A percentile compares a stretch with the other conserved stretches of the same genome.
Conservation (phyloP, 2,888 invertebrate species). For the Aphodius sticticus region DNA sequence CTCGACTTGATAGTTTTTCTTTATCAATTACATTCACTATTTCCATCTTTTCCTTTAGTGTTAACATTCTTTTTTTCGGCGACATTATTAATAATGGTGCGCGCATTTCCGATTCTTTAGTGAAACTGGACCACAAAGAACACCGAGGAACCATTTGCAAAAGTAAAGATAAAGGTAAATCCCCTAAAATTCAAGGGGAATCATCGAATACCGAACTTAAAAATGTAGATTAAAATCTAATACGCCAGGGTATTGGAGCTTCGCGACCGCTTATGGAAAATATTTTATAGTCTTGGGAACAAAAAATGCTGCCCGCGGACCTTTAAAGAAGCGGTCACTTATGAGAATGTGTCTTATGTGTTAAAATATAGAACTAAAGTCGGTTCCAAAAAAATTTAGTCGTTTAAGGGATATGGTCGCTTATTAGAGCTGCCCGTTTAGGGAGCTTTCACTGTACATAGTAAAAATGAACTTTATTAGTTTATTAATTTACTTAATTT, state of each 20-base stretch:
- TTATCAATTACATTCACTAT: slow-evolving; percentile 22
- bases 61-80: neutral
- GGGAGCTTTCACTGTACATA: neutral
- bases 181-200: neutral
- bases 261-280: neutral
- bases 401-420: neutral
- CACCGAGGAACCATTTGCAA: neutral
- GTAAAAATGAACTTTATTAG: too few species aligned
- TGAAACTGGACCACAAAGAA: neutral
- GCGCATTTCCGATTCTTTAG: neutral
- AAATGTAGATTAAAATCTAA: neutral
- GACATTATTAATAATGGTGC: neutral
- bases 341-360: neutral
- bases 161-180: neutral
- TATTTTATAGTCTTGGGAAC: neutral
- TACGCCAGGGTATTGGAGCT: neutral
- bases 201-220: neutral
- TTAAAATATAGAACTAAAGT: neutral
- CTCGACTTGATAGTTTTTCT: slow-evolving; percentile 24
- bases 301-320: neutral
- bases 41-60: slow-evolving; percentile 4
- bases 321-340: neutral
- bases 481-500: too few species aligned
- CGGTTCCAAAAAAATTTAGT: neutral
- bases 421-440: neutral